Evolutionary conservation across 1,140 invertebrate species (phyloP).

Genomic region (Leptopilina boulardi): DNA sequence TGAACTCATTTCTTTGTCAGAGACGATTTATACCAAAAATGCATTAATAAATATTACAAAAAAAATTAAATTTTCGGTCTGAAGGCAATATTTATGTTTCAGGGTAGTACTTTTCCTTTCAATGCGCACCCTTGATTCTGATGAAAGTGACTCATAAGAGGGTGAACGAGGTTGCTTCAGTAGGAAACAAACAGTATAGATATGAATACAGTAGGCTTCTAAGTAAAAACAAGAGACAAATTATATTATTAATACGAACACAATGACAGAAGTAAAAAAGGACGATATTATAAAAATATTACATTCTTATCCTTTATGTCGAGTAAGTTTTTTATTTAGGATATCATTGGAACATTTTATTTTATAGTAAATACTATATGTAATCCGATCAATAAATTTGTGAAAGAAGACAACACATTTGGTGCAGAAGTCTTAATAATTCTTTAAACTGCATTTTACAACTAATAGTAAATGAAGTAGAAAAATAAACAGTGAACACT

Average conservation of each 20-base stretch:
- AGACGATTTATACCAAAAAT: no score
- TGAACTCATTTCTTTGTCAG: no score
- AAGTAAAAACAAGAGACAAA: neutral
- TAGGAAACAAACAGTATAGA: neutral
- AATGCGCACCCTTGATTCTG: neutral
- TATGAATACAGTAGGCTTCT: neutral
- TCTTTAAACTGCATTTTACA: no score
- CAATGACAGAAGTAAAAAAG: constrained; percentile 68
- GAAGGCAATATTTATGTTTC: no score
- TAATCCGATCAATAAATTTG: constrained; percentile 3
- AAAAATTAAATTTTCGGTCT: no score
- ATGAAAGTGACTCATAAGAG: neutral
- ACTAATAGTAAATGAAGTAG: no score
- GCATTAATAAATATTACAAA: no score
- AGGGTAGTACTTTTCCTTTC: neutral
- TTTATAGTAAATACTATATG: neutral
- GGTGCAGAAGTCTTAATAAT: no score
- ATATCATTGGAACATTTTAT: neutral
- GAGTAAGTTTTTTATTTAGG: constrained; percentile 54
- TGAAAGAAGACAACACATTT: no score
- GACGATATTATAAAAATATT: constrained; percentile 74
- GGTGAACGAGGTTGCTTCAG: neutral
- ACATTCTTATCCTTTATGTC: constrained; percentile 72
- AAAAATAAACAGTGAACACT: no score
- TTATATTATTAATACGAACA: neutral